phyloP scores from a whole-genome alignment of 2,797 vertebrate species.

The Momotus momota region DNA sequence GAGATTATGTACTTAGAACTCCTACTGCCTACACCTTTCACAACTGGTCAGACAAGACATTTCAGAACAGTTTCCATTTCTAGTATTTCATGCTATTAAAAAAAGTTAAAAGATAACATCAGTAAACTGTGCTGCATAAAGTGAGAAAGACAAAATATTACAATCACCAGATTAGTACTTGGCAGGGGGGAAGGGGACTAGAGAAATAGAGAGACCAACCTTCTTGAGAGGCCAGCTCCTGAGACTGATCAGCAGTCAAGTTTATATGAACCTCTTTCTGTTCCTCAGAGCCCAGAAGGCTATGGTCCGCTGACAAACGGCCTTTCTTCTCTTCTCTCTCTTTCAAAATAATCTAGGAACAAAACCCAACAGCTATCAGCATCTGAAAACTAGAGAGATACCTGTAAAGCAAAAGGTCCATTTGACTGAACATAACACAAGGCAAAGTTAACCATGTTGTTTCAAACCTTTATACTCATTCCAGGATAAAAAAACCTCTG shows the following conservation, averaged over 20 bases:
- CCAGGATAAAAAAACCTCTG: background rate
- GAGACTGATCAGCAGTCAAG: slow-evolving; percentile 87
- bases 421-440: background rate
- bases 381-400: background rate
- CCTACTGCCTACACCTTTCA: background rate
- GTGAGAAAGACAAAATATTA: background rate
- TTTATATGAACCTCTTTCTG: slow-evolving; percentile 84
- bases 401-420: background rate
- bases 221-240: slow-evolving; percentile 91
- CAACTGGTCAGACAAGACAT: background rate
- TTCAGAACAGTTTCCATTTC: background rate
- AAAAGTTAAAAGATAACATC: background rate
- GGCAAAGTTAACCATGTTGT: background rate
- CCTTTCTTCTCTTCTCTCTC: slow-evolving; percentile 98
- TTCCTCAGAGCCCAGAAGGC: slow-evolving; percentile 86
- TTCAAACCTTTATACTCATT: background rate
- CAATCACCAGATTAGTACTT: background rate
- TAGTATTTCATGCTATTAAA: background rate
- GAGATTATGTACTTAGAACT: background rate
- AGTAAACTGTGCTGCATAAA: background rate
- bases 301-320: slow-evolving; percentile 86
- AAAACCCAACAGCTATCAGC: slow-evolving; percentile 22
- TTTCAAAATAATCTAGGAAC: slow-evolving; percentile 92
- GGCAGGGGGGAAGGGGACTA: background rate
- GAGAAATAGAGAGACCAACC: slow-evolving; percentile 73